These are phyloP conservation scores for Nipponacmea schrenckii DNA, from an alignment of 2,888 invertebrate genomes.

Conservation along the genomic window DNA sequence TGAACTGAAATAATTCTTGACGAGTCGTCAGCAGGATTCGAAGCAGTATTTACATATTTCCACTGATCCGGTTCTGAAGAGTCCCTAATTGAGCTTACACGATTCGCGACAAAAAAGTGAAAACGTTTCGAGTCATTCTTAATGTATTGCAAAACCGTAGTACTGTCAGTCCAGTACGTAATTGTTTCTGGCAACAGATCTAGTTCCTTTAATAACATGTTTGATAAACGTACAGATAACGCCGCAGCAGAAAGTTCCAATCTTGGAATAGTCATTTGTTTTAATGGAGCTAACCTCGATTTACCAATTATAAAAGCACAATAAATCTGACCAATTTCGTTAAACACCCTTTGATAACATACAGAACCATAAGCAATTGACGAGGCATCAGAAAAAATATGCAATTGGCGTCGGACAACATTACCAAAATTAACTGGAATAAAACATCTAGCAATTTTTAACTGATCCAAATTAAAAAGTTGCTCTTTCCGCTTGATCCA, in stretches of 20 bases:
- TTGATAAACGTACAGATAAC: background rate
- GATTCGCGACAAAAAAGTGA: conserved; percentile 14
- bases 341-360: background rate
- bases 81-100: background rate
- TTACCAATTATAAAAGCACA: conserved; percentile 16
- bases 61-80: background rate
- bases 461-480: too few species aligned
- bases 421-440: background rate
- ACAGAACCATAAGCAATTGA: conserved; percentile 8
- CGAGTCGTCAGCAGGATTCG: too few species aligned
- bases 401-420: background rate
- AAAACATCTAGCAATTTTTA: too few species aligned
- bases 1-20: too few species aligned
- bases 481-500: too few species aligned
- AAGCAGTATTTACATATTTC: too few species aligned
- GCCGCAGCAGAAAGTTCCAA: conserved; percentile 16
- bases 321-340: conserved; percentile 1
- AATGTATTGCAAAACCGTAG: conserved; percentile 5
- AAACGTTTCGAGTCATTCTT: background rate
- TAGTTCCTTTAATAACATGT: background rate
- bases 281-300: conserved; percentile 13
- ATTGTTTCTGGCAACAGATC: background rate
- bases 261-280: conserved; percentile 13
- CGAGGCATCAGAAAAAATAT: conserved; percentile 18
- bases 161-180: conserved; percentile 8